phyloP scores from a whole-genome alignment of 1,140 invertebrate genomes.

The Chelonus insularis region DNA sequence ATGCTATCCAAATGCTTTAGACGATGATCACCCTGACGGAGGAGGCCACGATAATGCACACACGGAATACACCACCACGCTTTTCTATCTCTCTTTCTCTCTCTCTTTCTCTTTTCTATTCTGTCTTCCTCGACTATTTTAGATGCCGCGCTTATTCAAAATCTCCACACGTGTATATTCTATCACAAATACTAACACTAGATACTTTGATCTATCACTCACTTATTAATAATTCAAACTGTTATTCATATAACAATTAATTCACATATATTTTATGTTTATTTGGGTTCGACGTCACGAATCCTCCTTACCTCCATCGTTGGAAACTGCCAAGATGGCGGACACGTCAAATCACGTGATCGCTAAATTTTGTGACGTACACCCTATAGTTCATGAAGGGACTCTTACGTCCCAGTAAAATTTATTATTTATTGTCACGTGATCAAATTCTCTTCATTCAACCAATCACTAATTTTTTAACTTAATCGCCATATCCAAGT shows the following conservation, averaged over 20 bases:
- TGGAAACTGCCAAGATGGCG: constrained; percentile 55
- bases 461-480: background rate
- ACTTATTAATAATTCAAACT: constrained; percentile 27
- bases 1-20: too few species aligned
- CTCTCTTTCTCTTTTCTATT: too few species aligned
- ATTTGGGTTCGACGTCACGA: constrained; percentile 52
- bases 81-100: background rate
- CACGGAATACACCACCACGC: background rate
- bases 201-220: constrained; percentile 35
- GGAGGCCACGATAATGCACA: background rate
- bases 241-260: constrained; percentile 38
- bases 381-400: too few species aligned
- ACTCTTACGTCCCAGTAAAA: background rate
- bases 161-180: constrained; percentile 44
- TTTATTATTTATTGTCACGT: too few species aligned
- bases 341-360: constrained; percentile 5
- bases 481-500: too few species aligned
- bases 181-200: constrained; percentile 38
- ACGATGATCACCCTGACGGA: too few species aligned
- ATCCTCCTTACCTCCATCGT: constrained; percentile 46
- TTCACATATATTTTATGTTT: constrained; percentile 52
- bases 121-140: background rate
- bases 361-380: constrained; percentile 42
- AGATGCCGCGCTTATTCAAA: constrained; percentile 45
- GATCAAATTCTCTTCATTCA: background rate